Evolutionary conservation across 2,888 invertebrate genomes (phyloP).

Genomic region (Oscheius onirici): DNA sequence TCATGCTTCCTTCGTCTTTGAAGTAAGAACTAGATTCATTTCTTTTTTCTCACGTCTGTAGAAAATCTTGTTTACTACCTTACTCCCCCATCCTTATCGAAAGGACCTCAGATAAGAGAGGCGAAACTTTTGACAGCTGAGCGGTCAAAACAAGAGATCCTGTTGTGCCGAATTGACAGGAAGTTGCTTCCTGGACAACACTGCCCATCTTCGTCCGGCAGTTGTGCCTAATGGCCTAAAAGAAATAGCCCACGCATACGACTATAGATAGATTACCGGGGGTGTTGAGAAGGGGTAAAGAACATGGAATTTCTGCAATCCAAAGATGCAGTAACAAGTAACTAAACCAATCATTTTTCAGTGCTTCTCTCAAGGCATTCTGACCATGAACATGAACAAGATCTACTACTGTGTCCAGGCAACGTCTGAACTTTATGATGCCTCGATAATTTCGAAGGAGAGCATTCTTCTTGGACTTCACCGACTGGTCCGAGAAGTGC

Average conservation of each 20-base stretch:
- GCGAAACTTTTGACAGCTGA: neutral
- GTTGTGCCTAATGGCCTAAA: neutral
- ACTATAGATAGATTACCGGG: neutral
- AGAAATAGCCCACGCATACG: neutral
- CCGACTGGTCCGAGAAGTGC: slow-evolving; percentile 8
- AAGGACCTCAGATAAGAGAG: neutral
- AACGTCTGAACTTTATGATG: slow-evolving; percentile 1
- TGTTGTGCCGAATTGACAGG: neutral
- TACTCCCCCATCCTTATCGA: no score
- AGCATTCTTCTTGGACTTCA: slow-evolving; percentile 9
- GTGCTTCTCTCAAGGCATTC: neutral
- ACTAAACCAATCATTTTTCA: neutral
- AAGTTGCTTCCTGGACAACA: neutral
- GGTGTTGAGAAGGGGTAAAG: neutral
- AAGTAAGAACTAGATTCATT: neutral
- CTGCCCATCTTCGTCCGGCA: neutral
- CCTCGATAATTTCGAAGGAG: slow-evolving; percentile 2
- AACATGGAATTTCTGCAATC: neutral
- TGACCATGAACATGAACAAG: neutral
- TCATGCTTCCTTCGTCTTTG: slow-evolving; percentile 10
- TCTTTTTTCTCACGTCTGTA: no score
- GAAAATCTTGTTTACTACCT: neutral
- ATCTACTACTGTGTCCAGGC: slow-evolving; percentile 19
- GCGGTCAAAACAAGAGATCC: neutral
- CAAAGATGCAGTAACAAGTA: neutral